phyloP scores from a whole-genome alignment of 2,797 vertebrate genomes.

The Silurus aristotelis region DNA sequence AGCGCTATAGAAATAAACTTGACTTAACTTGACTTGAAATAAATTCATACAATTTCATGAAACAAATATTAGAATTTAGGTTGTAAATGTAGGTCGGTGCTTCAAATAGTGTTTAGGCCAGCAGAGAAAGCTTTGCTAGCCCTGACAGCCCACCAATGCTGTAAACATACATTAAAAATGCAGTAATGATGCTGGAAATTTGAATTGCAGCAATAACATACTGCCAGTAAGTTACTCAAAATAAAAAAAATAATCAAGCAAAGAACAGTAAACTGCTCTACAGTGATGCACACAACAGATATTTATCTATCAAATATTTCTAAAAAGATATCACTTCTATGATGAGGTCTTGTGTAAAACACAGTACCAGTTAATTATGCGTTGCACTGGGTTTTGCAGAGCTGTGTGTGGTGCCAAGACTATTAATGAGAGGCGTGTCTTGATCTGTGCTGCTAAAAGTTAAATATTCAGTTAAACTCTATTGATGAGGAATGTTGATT shows the following conservation, averaged over 20 bases:
- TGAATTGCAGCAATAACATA: not conserved
- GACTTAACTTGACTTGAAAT: no score
- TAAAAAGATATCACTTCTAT: constrained; percentile 13
- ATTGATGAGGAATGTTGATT: not conserved
- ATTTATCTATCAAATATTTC: not conserved
- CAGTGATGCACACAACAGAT: not conserved
- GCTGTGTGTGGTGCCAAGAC: constrained; percentile 15
- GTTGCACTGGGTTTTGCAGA: constrained; percentile 18
- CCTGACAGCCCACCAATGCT: not conserved
- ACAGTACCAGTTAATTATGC: constrained; percentile 25
- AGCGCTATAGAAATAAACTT: no score
- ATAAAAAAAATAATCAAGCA: not conserved
- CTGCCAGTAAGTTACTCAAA: not conserved
- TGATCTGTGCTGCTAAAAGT: constrained; percentile 21
- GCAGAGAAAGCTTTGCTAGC: no score
- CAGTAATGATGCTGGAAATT: not conserved
- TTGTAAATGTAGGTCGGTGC: no score
- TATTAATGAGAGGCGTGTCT: constrained; percentile 26
- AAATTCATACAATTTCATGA: no score
- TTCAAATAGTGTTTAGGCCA: no score
- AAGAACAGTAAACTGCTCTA: not conserved
- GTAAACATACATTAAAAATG: not conserved
- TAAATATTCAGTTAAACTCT: not conserved
- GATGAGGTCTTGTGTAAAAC: constrained; percentile 23
- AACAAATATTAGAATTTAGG: no score